Evolutionary conservation across 2,888 invertebrate species (phyloP), one percentile per base, ranked within the genome.

Genomic region (Temnothorax ravouxi): DNA sequence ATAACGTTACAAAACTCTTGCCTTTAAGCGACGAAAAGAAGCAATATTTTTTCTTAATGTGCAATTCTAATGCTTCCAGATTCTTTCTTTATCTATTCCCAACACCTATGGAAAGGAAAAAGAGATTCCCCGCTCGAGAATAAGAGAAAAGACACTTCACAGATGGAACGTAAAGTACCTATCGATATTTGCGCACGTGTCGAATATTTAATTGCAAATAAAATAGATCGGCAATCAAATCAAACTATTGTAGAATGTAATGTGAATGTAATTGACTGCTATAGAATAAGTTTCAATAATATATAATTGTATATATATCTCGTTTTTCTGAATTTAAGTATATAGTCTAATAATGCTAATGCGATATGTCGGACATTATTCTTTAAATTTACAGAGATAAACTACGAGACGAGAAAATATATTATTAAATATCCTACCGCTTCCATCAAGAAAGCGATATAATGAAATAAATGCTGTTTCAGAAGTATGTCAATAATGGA

Each of bases 301-400:
- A 13, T 29, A 13, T 25, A 21, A 25, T 25, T 15, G 25, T 41
- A 18, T 29, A 50, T 41, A 41, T n/a, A 5, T 29, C 8, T 54
- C 5, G n/a, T 41, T 41, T 29, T 11, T 76, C 3, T 44, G 15
- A 44, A 77, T 66, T 54, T 44, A 66, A 77, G 3, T 25, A 6
- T 15, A 54, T 9, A 54, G 54, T 18, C 8, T 29, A 66, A 44
- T 47, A 29, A 47, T 18, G 9, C 11, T 59, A 64, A 76, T 64
- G 1, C 15, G 29, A 29, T 76, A 29, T 54, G 0, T 44, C 41
- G 21, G 56, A 76, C 29, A 56, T 6, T 29, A 54, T 77, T 79
- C n/a, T 29, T 69, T 56, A 21, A 67, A 44, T 69, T 79, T n/a
- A 34, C 34, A 56, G 13, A 56, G 67, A 56, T 79, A 67, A 79